Evolutionary conservation across 2,888 invertebrate genomes (phyloP).

Genomic region (Hedya salicella): DNA sequence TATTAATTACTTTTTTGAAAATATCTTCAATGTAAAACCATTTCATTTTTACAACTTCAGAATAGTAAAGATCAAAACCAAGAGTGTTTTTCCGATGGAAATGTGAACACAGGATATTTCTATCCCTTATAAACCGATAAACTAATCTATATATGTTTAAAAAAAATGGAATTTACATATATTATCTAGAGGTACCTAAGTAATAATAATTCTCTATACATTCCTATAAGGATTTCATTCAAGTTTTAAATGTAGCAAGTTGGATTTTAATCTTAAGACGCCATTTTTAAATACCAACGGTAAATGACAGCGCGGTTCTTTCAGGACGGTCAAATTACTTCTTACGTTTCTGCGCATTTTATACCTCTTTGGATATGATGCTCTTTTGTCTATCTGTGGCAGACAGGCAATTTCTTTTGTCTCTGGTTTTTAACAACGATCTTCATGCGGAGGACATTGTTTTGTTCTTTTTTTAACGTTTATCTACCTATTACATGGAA

Average conservation of each 20-base stretch:
- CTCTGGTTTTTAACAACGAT: conserved; percentile 26
- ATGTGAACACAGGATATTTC: too few species aligned
- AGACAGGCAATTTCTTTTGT: conserved; percentile 35
- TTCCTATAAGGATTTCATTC: background rate
- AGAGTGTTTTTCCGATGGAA: too few species aligned
- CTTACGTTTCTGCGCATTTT: conserved; percentile 26
- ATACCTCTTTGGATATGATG: conserved; percentile 17
- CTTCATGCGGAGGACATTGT: conserved; percentile 17
- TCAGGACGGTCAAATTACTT: conserved; percentile 35
- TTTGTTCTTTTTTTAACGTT: conserved; percentile 16
- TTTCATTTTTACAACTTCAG: too few species aligned
- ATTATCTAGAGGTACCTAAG: background rate
- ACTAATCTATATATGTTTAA: too few species aligned
- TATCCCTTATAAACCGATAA: too few species aligned
- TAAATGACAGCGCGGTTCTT: conserved; percentile 26
- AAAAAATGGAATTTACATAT: too few species aligned
- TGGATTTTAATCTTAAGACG: background rate
- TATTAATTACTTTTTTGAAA: too few species aligned
- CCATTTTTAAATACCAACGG: conserved; percentile 34
- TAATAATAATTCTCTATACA: background rate
- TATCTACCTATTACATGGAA: background rate
- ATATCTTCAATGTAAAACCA: too few species aligned
- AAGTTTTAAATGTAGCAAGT: background rate
- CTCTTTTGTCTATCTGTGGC: conserved; percentile 35
- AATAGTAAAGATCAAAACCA: too few species aligned